These are phyloP conservation scores for Pholis gunnellus DNA, from an alignment of 2,113 vertebrate species.

Conservation along the genomic window DNA sequence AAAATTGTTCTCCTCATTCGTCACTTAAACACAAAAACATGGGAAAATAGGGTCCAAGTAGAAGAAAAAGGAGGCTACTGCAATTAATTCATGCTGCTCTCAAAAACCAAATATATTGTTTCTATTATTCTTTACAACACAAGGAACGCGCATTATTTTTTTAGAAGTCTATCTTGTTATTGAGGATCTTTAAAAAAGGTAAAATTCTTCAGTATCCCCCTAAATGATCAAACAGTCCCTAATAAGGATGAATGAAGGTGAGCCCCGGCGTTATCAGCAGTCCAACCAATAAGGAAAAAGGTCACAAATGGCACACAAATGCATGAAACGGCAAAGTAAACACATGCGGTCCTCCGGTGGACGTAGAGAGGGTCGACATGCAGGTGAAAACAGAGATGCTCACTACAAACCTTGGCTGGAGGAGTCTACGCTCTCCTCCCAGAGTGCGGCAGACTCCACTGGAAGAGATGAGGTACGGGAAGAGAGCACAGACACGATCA, in stretches of 20 bases:
- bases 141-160: background rate
- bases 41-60: no score
- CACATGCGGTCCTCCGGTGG: constrained; percentile 60
- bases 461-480: constrained; percentile 53
- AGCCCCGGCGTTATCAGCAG: constrained; percentile 24
- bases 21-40: no score
- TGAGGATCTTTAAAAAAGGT: background rate
- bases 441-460: constrained; percentile 82
- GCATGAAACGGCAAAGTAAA: background rate
- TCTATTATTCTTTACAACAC: background rate
- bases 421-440: constrained; percentile 79
- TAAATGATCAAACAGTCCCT: constrained; percentile 36
- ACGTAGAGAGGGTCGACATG: constrained; percentile 45
- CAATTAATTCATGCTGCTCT: no score
- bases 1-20: no score
- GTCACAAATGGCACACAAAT: constrained; percentile 1
- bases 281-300: background rate
- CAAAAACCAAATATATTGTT: background rate
- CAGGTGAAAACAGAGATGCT: constrained; percentile 31
- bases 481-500: constrained; percentile 39
- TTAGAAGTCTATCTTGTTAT: background rate
- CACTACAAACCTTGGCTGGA: constrained; percentile 82
- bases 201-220: background rate
- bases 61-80: no score
- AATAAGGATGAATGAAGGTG: background rate